Evolutionary conservation across 2,113 vertebrate species (phyloP), one percentile per base, ranked within the genome.

Genomic region (Bufo bufo): DNA sequence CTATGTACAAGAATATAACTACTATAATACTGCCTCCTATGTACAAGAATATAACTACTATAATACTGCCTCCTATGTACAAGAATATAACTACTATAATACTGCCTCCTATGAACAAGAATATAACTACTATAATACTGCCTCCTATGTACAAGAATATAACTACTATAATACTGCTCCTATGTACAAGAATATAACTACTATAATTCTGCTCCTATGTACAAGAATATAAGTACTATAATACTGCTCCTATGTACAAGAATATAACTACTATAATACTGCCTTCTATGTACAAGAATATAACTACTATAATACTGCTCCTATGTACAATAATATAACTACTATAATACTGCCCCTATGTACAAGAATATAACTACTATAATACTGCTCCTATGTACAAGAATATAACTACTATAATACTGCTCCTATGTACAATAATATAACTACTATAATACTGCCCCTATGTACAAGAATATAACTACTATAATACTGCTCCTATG

Each of bases 331-430:
- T 20, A 66, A 66, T 66, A 66, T 66, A 66, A 23, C 63, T 66
- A 66, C 63, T 66, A 66, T 66, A 66, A 66, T 66, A 66, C 63
- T 66, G 20, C 63, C 9, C 63, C 63, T 66, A 66, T 66, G 63
- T 66, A 66, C 63, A 66, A 66, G 63, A 66, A 66, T 66, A 66
- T 66, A 66, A n/a, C 63, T 66, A 66, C 63, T 66, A 66, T 66
- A 66, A 66, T 66, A 66, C 63, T 66, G 63, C 63, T 8, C 71
- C 71, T 47, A 74, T 74, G 33, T 74, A 74, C 71, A 74, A 47
- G 71, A 74, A 74, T 74, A 74, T 74, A 74, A 74, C 71, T 74
- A 74, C 71, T 74, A 72, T 74, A 74, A 74, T 74, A 74, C 71
- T 74, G 71, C 71, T 6, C 71, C 65, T 69, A 69, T 69, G 9